Evolutionary conservation across 2,113 vertebrate species (phyloP), one percentile per base, ranked within the genome.

Genomic region (Polypterus bichir): DNA sequence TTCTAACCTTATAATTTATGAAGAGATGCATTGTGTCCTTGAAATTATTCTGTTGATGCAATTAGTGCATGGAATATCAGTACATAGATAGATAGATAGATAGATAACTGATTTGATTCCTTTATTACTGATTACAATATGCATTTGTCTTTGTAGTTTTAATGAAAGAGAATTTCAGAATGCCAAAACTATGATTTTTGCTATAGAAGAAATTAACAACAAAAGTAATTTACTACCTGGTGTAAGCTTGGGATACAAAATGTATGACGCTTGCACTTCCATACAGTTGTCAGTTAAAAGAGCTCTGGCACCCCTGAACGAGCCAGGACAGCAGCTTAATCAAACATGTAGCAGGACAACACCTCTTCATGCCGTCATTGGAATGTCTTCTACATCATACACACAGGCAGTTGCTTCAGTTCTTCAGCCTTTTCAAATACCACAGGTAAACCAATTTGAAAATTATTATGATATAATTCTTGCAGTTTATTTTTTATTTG

Each of bases 141-240:
- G 10, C 10, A 8, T 7, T 46, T 46, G 66, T 1, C 51, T 61
- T 46, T 47, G 6, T 56, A 75, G 74, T 10, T 52, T 75, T 53
- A 65, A 71, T 61, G 55, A 65, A 9, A 66, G 69, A 64, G 68
- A 63, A 45, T 68, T 76, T 47, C 71, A 69, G 48, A 62, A 71
- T 67, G 65, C 65, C 4, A 71, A 73, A 58, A 61, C 70, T 5
- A 62, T 76, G 63, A 69, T 76, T 46, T 76, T 76, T 62, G 69
- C 74, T 45, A 61, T 76, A 51, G 66, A 76, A 49, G 74, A 76
- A 62, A 76, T 76, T 57, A 76, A 76, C 63, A 71, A 69, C 63
- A 71, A 65, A 53, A 66, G 68, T 11, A 56, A 68, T 44, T 62
- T 76, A n/a, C 66, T 76, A 44, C 71, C 68, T 10, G 64, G 59